Evolutionary conservation across 2,888 invertebrate species (phyloP).

Genomic region (Nasonovia ribisnigri): DNA sequence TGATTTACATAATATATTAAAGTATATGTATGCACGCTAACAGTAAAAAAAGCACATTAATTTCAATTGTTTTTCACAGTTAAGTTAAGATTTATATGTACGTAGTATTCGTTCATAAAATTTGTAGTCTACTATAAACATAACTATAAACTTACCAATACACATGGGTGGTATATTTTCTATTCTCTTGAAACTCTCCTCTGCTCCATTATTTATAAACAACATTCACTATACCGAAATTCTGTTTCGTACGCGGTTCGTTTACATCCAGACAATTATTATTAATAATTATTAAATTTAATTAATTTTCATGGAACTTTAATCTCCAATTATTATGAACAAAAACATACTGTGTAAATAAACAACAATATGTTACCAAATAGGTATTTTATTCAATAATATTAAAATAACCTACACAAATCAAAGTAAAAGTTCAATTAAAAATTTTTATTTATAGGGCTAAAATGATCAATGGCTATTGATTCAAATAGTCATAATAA

Average conservation of each 20-base stretch:
- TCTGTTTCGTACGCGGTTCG: neutral
- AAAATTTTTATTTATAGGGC: neutral
- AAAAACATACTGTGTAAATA: neutral
- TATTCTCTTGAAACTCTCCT: neutral
- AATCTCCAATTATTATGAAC: neutral
- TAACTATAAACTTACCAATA: neutral
- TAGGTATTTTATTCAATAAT: neutral
- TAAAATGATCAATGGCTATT: neutral
- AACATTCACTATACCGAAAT: neutral
- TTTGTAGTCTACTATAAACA: neutral
- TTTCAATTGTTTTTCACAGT: conserved; percentile 14
- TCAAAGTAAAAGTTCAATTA: neutral
- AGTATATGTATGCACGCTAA: neutral
- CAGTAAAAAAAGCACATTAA: conserved; percentile 15
- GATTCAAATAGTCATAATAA: neutral
- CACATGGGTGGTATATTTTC: neutral
- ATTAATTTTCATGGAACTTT: neutral
- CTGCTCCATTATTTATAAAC: neutral
- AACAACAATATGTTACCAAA: neutral
- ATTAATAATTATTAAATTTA: neutral
- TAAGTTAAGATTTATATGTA: neutral
- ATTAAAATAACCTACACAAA: neutral
- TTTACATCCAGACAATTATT: neutral
- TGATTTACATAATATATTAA: conserved; percentile 19
- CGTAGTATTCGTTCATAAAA: neutral